phyloP scores from a whole-genome alignment of 2,113 vertebrate species.

The Addax nasomaculatus region DNA sequence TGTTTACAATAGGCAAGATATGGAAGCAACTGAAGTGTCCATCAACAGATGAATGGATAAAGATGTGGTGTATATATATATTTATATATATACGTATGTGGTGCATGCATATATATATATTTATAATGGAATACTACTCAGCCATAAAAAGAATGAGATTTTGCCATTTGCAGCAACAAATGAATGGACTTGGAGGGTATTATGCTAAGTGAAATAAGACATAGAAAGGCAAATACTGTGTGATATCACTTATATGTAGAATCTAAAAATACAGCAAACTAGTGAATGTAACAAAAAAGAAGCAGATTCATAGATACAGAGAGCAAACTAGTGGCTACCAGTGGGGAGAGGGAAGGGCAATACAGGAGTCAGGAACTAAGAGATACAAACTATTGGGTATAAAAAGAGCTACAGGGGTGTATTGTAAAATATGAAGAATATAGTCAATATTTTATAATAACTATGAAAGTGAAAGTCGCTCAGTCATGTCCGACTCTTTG shows the following conservation, averaged over 20 bases:
- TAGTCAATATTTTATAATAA: not conserved
- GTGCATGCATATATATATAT: not conserved
- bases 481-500: not conserved
- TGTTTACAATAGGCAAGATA: not conserved
- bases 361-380: not conserved
- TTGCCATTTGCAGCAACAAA: not conserved
- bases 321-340: no score
- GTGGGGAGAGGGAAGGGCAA: not conserved
- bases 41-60: not conserved
- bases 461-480: not conserved
- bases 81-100: not conserved
- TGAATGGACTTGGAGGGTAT: not conserved
- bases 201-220: not conserved
- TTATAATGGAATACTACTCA: not conserved
- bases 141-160: not conserved
- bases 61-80: not conserved
- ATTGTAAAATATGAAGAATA: not conserved
- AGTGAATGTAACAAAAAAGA: no score
- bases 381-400: not conserved
- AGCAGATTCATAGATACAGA: no score
- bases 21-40: not conserved
- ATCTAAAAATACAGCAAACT: not conserved
- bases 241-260: not conserved
- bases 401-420: not conserved
- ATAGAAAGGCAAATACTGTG: not conserved